A percentile compares a stretch with the other conserved stretches of the same genome.
Conservation (phyloP, 2,797 vertebrate genomes). For the Acropternis orthonyx region DNA sequence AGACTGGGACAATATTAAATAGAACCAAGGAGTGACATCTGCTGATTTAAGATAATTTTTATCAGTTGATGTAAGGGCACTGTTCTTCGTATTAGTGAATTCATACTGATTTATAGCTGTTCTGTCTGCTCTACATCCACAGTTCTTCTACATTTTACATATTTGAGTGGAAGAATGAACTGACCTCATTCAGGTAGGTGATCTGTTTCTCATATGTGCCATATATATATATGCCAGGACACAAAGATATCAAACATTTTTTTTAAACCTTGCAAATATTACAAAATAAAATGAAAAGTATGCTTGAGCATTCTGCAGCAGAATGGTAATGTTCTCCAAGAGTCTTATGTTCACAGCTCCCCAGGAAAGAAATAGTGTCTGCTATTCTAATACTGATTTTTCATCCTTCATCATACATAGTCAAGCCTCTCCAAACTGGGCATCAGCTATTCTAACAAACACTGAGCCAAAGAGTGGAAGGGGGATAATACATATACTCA, state of each 20-base stretch:
- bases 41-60: neutral
- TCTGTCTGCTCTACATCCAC: neutral
- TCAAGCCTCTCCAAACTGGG: neutral
- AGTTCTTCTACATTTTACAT: neutral
- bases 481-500: neutral
- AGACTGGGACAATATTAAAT: neutral
- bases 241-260: slow-evolving; percentile 19
- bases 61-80: neutral
- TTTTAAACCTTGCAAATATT: slow-evolving; percentile 22
- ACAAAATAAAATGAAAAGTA: neutral
- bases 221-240: neutral
- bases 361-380: neutral
- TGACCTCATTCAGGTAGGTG: neutral
- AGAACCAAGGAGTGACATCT: neutral
- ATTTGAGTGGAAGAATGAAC: neutral
- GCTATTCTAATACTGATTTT: slow-evolving; percentile 32
- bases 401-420: slow-evolving; percentile 9
- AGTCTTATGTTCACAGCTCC: neutral
- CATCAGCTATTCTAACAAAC: slow-evolving; percentile 1
- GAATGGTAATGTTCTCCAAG: neutral
- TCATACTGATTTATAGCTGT: neutral
- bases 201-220: neutral
- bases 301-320: neutral
- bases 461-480: neutral
- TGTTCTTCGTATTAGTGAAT: neutral